These are phyloP conservation scores for Sebastolobus altivelis DNA, from an alignment of 2,797 vertebrate genomes.

Conservation along the genomic window DNA sequence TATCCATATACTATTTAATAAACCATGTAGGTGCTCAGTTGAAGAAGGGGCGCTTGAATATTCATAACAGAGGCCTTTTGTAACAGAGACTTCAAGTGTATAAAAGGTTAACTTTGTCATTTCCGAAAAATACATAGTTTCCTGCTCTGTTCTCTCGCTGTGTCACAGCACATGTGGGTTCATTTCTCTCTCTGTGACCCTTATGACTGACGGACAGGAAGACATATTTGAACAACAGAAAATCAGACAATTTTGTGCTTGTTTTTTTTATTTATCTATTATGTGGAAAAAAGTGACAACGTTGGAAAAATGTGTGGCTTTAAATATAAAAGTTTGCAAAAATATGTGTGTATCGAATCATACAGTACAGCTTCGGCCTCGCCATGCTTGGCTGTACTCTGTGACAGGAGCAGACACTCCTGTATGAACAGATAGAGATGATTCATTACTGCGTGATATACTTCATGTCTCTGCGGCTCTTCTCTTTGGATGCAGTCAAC, in stretches of 20 bases:
- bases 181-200: neutral
- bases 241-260: conserved; percentile 50
- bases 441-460: conserved; percentile 20
- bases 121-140: neutral
- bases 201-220: conserved; percentile 11
- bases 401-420: neutral
- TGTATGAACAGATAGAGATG: conserved; percentile 35
- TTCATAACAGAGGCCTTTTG: neutral
- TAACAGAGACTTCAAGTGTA: neutral
- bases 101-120: conserved; percentile 1
- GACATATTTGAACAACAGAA: conserved; percentile 32
- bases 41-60: neutral
- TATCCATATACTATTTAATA: neutral
- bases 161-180: conserved; percentile 10
- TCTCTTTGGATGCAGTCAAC: conserved; percentile 70
- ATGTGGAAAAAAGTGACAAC: conserved; percentile 78
- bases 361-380: conserved; percentile 52
- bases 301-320: conserved; percentile 71
- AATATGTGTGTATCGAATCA: conserved; percentile 74
- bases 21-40: neutral
- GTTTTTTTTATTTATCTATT: conserved; percentile 65
- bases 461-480: conserved; percentile 32
- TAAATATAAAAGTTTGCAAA: conserved; percentile 81
- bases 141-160: neutral
- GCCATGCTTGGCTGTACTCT: conserved; percentile 26